Base-by-base conservation (phyloP, 2,888 invertebrate genomes). In the Mechanitis messenoides region DNA sequence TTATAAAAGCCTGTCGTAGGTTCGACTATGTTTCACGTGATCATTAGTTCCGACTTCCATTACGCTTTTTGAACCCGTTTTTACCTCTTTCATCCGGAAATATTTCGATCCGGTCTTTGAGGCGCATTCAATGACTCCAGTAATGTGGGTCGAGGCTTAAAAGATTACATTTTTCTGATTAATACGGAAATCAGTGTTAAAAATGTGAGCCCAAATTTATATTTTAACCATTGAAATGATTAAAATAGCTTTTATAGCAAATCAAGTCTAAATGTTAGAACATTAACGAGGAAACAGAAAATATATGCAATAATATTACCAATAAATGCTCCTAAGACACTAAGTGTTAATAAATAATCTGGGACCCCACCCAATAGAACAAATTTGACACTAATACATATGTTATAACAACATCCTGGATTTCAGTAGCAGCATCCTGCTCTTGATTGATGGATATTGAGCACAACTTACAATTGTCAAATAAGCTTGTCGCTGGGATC, bases 41-140 rank as follows among this genome's bases (percentile, higher is more conserved):
- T 58, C 81, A 82, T 83, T 81, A 82, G 79, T 80, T 80, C 75
- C 72, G 72, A 74, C 74, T 71, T 72, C 70, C 71, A 74, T 72
- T 72, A 70, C 68, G 71, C 67, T 69, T 74, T 73, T 78, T 75
- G 74, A 74, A 72, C 74, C 70, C 72, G 74, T 73, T 77, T 74
- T 72, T 71, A 66, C 77, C 68, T 76, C 74, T 78, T 76, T 74
- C 72, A 77, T 73, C 75, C 73, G 79, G 75, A 77, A 69, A 76
- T 75, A 74, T 76, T 74, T 74, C 72, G 75, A 74, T 75, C 74
- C 69, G 62, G 67, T 66, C 59, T 67, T 68, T 67, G 61, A 62
- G 54, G 59, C 56, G 47, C 56, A 64, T 60, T 66, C 61, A 64
- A 50, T 62, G 58, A 55, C 46, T 45, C 53, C 55, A 55, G 50